phyloP scores from a whole-genome alignment of 2,113 vertebrate species.

The Fulica atra region DNA sequence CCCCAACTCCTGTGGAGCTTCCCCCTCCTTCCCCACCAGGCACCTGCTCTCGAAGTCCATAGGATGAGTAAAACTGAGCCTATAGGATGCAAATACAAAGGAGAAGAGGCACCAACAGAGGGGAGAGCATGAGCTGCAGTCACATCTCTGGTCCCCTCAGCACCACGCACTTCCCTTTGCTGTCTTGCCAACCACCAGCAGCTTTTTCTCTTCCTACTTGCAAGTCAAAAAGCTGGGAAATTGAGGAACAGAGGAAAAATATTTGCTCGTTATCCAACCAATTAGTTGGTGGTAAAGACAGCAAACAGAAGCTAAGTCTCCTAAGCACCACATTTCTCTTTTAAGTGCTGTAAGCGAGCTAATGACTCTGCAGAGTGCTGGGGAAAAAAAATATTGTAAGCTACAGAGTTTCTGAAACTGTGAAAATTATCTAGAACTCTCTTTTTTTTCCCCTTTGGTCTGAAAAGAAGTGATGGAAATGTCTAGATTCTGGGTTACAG shows the following conservation, averaged over 20 bases:
- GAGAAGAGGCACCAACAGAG: background rate
- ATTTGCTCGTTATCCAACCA: constrained; percentile 55
- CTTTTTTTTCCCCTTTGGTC: background rate
- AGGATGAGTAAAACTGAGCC: background rate
- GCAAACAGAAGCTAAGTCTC: constrained; percentile 46
- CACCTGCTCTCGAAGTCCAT: background rate
- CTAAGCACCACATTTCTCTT: constrained; percentile 35
- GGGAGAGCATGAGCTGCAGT: background rate
- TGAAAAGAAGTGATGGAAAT: background rate
- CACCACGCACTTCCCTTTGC: background rate
- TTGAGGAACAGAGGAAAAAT: constrained; percentile 47
- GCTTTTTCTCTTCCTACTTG: constrained; percentile 9
- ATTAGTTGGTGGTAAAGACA: constrained; percentile 49
- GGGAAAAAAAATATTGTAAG: background rate
- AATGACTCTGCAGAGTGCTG: constrained; percentile 6
- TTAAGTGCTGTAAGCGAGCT: constrained; percentile 40
- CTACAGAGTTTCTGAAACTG: background rate
- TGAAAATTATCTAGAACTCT: background rate
- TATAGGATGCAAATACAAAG: background rate
- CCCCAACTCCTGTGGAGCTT: background rate
- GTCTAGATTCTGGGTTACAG: background rate
- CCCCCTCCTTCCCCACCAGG: background rate
- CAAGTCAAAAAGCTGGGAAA: constrained; percentile 27
- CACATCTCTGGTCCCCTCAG: background rate
- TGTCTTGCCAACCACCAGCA: background rate